Conservation (phyloP, 2,888 invertebrate species). For the Caenorhabditis sp. region DNA sequence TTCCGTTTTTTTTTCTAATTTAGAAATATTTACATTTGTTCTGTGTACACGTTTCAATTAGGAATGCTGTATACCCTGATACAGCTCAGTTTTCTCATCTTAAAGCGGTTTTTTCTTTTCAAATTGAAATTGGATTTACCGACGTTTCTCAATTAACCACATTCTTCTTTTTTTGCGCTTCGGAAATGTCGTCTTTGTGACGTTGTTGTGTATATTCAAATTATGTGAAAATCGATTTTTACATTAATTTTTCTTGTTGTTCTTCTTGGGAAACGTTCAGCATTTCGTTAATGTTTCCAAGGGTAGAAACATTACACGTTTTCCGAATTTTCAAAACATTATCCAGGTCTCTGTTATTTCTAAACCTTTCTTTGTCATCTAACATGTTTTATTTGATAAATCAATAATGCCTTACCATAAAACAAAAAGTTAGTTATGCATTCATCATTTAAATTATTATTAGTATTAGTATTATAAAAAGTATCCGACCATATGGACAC, state of each 20-base stretch:
- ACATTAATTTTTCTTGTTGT: not conserved
- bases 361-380: no score
- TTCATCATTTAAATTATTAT: no score
- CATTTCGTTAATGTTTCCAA: no score
- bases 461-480: not conserved
- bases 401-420: no score
- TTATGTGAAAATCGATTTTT: not conserved
- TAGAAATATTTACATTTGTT: no score
- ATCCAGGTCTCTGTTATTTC: not conserved
- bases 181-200: not conserved
- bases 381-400: no score
- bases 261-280: conserved; percentile 5
- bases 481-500: not conserved
- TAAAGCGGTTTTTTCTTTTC: not conserved
- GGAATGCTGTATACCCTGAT: no score
- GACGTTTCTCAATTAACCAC: not conserved
- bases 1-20: no score
- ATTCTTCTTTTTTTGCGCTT: not conserved
- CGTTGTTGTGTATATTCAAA: not conserved
- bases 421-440: no score
- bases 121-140: not conserved
- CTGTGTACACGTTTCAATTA: no score
- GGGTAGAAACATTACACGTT: conserved; percentile 9
- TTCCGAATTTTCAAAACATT: conserved; percentile 2
- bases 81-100: no score